These are phyloP conservation scores for Brachyrhaphis roseni DNA, from an alignment of 2,797 vertebrate species.

Conservation along the genomic window DNA sequence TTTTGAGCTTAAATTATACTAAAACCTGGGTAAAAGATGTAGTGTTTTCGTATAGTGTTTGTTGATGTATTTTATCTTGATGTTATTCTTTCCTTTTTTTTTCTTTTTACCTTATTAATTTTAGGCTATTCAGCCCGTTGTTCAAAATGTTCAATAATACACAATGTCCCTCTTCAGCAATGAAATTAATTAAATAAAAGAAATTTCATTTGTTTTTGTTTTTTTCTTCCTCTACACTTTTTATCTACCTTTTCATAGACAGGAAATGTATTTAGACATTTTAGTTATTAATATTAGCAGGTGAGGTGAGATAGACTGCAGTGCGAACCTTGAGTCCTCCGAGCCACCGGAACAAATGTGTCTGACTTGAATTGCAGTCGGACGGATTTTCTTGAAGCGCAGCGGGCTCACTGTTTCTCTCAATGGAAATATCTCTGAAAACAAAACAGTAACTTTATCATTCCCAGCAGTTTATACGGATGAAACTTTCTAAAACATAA, in stretches of 20 bases:
- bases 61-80: background rate
- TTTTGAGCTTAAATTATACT: background rate
- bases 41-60: background rate
- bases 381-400: constrained; percentile 21
- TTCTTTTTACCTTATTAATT: background rate
- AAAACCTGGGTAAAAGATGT: background rate
- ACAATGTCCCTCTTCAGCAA: background rate
- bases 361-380: background rate
- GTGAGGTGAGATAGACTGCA: background rate
- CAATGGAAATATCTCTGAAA: background rate
- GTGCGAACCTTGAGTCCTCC: background rate
- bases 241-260: background rate
- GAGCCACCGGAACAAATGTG: constrained; percentile 43
- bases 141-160: background rate
- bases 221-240: background rate
- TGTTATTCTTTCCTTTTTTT: background rate
- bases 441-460: constrained; percentile 12
- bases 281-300: background rate
- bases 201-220: background rate
- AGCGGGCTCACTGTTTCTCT: background rate
- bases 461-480: background rate
- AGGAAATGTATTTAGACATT: background rate
- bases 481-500: background rate
- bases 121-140: background rate
- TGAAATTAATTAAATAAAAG: background rate